Percentiles rank a stretch among this genome's conserved stretches.
These are phyloP conservation scores for Ptyas mucosa DNA, from an alignment of 2,113 vertebrate genomes.

Conservation along the genomic window DNA sequence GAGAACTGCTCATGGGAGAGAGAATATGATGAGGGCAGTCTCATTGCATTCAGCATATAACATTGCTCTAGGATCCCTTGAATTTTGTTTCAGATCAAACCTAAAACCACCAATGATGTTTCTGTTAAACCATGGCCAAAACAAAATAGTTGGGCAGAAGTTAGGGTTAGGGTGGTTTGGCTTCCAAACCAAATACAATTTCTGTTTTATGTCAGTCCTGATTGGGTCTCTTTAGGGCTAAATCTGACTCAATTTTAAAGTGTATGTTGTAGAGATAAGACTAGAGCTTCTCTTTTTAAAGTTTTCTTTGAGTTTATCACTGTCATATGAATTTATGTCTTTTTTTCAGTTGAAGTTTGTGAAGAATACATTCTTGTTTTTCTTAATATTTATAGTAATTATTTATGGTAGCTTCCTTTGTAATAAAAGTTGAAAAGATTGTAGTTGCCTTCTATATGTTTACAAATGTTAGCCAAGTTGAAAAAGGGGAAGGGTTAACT, in stretches of 20 bases:
- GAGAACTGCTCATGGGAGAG: neutral
- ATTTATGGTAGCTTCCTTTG: neutral
- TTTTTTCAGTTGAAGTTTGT: neutral
- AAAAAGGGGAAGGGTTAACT: neutral
- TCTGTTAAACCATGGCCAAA: neutral
- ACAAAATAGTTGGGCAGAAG: neutral
- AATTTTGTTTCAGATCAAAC: neutral
- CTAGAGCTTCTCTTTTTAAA: neutral
- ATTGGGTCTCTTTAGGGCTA: neutral
- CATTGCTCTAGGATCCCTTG: neutral
- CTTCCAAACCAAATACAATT: neutral
- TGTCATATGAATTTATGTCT: neutral
- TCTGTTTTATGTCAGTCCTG: neutral
- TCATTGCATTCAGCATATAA: neutral
- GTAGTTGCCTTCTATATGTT: neutral
- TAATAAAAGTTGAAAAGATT: neutral
- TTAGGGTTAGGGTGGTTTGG: neutral
- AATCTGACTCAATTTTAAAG: neutral
- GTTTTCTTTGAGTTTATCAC: neutral
- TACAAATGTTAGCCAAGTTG: neutral
- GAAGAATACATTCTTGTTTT: neutral
- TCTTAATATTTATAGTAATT: neutral
- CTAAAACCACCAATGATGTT: neutral
- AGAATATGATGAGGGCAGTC: neutral
- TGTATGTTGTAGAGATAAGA: neutral